phyloP scores from a whole-genome alignment of 2,113 vertebrate genomes.

The Murina feae region DNA sequence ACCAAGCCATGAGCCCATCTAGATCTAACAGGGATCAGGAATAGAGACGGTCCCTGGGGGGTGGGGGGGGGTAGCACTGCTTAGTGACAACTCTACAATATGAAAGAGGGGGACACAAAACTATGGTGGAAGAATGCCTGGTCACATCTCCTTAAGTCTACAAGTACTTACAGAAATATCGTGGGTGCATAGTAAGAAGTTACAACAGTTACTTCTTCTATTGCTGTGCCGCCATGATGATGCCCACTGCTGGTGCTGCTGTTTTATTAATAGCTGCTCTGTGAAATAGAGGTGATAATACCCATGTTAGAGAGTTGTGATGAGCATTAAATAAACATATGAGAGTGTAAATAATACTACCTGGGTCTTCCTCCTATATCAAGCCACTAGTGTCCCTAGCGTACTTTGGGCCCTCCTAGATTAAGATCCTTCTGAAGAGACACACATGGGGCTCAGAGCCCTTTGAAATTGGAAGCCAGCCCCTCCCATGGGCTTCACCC shows the following conservation, averaged over 20 bases:
- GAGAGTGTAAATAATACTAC: background rate
- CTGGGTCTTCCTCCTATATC: background rate
- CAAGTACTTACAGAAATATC: background rate
- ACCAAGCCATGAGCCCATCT: background rate
- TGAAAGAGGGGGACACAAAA: no score
- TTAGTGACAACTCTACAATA: background rate
- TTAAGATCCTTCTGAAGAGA: background rate
- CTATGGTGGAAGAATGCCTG: no score
- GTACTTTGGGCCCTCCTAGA: background rate
- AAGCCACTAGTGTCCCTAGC: background rate
- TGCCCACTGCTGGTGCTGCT: background rate
- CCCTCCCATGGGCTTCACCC: background rate
- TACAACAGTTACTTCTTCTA: background rate
- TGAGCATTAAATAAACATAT: background rate
- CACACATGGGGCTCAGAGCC: rapidly evolving
- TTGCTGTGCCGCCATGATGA: background rate
- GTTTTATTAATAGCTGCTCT: background rate
- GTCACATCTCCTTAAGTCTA: background rate
- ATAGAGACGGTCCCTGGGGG: background rate
- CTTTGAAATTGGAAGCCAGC: background rate
- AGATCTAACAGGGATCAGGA: background rate
- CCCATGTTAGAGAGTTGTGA: background rate
- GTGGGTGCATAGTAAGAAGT: background rate
- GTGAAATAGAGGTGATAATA: background rate
- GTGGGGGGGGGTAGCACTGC: background rate